A percentile compares a stretch with the other conserved stretches of the same genome.
Conservation (phyloP, 2,888 invertebrate genomes). For the Napeogenes sylphis region DNA sequence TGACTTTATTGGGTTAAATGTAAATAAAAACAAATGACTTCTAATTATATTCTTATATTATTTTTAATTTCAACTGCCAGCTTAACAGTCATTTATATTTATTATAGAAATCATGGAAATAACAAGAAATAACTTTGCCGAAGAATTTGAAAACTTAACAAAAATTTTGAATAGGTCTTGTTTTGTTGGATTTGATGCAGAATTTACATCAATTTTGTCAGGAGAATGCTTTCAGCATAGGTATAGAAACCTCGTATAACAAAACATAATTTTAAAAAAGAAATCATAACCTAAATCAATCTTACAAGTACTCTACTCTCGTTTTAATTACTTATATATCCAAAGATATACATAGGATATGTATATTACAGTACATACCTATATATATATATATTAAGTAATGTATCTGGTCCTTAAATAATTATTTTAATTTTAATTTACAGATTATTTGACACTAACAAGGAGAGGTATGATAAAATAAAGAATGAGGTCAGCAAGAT, state of each 20-base stretch:
- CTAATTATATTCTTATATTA: background rate
- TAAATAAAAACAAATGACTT: background rate
- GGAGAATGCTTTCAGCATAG: constrained; percentile 70
- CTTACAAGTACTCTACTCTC: too few species aligned
- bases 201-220: constrained; percentile 80
- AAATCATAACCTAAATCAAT: background rate
- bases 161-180: constrained; percentile 75
- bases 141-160: constrained; percentile 75
- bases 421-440: constrained; percentile 29
- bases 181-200: constrained; percentile 84
- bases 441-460: constrained; percentile 64
- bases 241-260: constrained; percentile 47
- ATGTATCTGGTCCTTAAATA: background rate
- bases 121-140: constrained; percentile 78
- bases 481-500: constrained; percentile 65
- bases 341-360: too few species aligned
- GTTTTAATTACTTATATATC: too few species aligned
- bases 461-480: constrained; percentile 58
- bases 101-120: constrained; percentile 76
- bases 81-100: background rate
- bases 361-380: too few species aligned
- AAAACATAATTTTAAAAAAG: background rate
- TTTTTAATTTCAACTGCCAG: background rate
- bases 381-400: background rate
- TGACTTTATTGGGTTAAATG: background rate